Conservation (phyloP, 1,140 invertebrate genomes). For the Mizuhopecten yessoensis region DNA sequence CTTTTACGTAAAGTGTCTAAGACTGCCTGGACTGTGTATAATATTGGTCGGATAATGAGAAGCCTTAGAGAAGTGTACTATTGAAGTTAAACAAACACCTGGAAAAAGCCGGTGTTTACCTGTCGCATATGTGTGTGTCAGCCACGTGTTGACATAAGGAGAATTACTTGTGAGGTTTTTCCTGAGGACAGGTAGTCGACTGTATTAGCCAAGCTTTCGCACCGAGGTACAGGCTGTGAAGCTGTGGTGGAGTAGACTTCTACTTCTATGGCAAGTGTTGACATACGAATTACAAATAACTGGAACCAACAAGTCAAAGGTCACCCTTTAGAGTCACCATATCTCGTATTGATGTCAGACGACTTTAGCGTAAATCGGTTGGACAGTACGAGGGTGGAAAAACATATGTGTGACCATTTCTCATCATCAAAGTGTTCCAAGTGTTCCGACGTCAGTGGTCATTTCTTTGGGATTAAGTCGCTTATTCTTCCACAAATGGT, state of each 20-base stretch:
- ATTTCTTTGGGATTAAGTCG: not conserved
- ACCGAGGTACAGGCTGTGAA: no score
- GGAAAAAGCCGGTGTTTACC: not conserved
- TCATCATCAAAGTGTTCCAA: not conserved
- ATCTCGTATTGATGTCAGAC: not conserved
- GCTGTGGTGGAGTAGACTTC: no score
- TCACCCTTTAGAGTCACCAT: not conserved
- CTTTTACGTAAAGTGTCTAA: no score
- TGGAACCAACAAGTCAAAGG: not conserved
- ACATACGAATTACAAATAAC: not conserved
- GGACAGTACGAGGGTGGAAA: not conserved
- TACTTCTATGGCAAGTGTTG: not conserved
- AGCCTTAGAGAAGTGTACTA: not conserved
- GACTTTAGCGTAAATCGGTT: not conserved
- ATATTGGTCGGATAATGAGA: not conserved
- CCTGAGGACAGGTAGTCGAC: not conserved
- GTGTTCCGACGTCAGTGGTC: not conserved
- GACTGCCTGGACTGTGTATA: not conserved
- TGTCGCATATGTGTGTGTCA: not conserved
- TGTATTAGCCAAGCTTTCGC: no score
- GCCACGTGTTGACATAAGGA: not conserved
- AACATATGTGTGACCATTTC: not conserved
- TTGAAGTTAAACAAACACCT: not conserved
- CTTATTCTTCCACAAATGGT: not conserved
- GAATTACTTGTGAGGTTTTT: not conserved